These are phyloP conservation scores for Ancistrus triradiatus DNA, from an alignment of 2,113 vertebrate genomes.

Conservation along the genomic window DNA sequence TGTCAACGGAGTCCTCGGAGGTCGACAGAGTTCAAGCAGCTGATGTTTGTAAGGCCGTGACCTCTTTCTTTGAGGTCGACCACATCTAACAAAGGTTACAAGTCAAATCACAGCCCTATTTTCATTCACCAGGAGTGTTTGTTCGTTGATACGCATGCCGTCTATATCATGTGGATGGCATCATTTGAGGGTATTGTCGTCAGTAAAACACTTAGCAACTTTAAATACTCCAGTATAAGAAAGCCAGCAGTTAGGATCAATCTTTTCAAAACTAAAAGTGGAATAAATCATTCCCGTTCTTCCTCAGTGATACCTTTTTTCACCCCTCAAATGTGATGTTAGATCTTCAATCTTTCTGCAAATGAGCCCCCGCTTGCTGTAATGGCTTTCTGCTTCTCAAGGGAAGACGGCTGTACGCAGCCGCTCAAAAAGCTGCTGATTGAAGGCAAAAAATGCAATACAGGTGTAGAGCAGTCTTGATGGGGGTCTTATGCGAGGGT, in stretches of 20 bases:
- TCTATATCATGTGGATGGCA: too few species aligned
- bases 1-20: slow-evolving; percentile 9
- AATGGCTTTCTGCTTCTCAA: slow-evolving; percentile 73
- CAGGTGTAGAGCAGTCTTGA: slow-evolving; percentile 75
- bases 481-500: slow-evolving; percentile 76
- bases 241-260: slow-evolving; percentile 31
- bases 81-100: slow-evolving; percentile 18
- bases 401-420: slow-evolving; percentile 60
- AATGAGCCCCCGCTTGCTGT: slow-evolving; percentile 71
- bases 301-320: slow-evolving; percentile 63
- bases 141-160: slow-evolving; percentile 12
- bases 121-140: too few species aligned
- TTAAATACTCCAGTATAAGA: slow-evolving; percentile 64
- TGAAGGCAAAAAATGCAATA: slow-evolving; percentile 73
- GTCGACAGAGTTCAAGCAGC: slow-evolving; percentile 36
- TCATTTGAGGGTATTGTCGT: too few species aligned
- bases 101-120: too few species aligned
- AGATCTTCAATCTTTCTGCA: slow-evolving; percentile 75
- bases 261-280: slow-evolving; percentile 66
- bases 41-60: slow-evolving; percentile 36
- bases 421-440: slow-evolving; percentile 74
- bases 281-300: slow-evolving; percentile 69
- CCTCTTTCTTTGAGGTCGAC: slow-evolving; percentile 19
- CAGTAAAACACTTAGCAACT: slow-evolving; percentile 58
- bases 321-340: slow-evolving; percentile 53